A percentile compares a stretch with the other conserved stretches of the same genome.
These are phyloP conservation scores for Chaetorhynchus papuensis DNA, from an alignment of 2,113 vertebrate species.

Conservation along the genomic window DNA sequence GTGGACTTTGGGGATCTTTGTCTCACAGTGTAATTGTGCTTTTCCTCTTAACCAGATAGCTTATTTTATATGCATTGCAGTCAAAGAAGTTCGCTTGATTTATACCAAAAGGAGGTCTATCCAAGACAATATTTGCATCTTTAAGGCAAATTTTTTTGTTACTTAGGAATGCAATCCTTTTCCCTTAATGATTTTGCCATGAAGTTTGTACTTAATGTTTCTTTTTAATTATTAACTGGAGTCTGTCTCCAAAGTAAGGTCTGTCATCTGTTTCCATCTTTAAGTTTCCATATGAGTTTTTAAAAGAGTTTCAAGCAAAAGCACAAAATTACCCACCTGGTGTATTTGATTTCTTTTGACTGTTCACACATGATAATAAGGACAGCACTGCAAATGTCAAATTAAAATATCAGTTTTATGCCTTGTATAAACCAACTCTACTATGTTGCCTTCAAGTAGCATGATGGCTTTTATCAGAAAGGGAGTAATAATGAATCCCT, in stretches of 20 bases:
- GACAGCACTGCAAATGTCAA: not conserved
- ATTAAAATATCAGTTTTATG: not conserved
- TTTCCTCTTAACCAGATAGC: not conserved
- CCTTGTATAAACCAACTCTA: not conserved
- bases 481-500: not conserved
- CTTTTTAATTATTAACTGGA: not conserved
- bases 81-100: not conserved
- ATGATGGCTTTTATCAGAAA: not conserved
- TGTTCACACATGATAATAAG: not conserved
- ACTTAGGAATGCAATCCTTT: not conserved
- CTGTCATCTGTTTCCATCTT: not conserved
- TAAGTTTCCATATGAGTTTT: not conserved
- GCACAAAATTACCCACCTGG: not conserved
- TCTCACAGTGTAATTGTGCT: not conserved
- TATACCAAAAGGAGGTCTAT: not conserved
- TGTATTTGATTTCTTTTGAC: not conserved
- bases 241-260: not conserved
- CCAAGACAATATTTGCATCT: not conserved
- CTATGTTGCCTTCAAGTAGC: not conserved
- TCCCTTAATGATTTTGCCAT: not conserved
- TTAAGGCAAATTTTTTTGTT: not conserved
- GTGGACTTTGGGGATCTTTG: not conserved
- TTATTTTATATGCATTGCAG: not conserved
- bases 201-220: not conserved
- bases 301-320: not conserved